These are phyloP conservation scores for Hystrix brachyura DNA, from an alignment of 2,113 vertebrate species.

Conservation along the genomic window DNA sequence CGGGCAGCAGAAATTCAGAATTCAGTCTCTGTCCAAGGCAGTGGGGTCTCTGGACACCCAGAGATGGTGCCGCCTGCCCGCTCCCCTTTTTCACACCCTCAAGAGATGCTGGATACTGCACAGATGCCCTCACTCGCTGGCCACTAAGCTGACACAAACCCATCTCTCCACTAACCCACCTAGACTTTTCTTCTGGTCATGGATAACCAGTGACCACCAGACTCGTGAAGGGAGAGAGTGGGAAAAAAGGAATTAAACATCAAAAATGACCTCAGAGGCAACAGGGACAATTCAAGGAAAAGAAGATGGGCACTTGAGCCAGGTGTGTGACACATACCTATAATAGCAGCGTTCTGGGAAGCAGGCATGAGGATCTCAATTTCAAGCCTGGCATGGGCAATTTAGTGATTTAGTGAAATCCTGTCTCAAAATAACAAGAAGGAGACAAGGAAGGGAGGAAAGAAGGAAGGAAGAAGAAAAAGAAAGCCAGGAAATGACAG, in stretches of 20 bases:
- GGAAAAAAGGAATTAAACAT: background rate
- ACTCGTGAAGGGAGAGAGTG: background rate
- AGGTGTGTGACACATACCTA: background rate
- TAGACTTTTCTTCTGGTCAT: background rate
- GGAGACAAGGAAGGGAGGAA: background rate
- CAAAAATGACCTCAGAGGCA: background rate
- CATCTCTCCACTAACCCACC: background rate
- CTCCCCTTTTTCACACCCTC: background rate
- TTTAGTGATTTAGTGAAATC: background rate
- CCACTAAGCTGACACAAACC: background rate
- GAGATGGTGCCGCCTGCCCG: background rate
- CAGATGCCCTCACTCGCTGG: background rate
- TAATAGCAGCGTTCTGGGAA: background rate
- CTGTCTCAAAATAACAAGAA: background rate
- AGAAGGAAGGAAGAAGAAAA: background rate
- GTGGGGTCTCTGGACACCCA: background rate
- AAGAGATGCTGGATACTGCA: background rate
- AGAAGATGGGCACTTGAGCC: background rate
- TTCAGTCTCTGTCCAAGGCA: background rate
- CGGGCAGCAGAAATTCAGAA: background rate
- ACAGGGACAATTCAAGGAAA: background rate
- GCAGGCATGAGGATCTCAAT: background rate
- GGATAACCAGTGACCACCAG: background rate
- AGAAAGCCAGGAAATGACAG: background rate
- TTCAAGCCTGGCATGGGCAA: background rate